Base-by-base conservation (phyloP, 2,888 invertebrate species). In the Buathra laborator region DNA sequence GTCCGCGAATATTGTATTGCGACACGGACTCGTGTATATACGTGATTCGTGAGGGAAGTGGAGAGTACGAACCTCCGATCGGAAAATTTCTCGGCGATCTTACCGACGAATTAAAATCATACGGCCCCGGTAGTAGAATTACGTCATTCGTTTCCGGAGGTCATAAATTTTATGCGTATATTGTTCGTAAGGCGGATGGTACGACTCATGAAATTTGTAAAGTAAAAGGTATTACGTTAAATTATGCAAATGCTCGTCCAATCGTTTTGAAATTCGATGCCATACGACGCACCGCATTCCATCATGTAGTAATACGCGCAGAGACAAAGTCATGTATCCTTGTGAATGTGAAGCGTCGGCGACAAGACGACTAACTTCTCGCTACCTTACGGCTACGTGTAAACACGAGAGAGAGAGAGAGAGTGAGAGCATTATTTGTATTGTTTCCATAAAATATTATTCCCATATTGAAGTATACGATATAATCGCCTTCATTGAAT, bases 21-120 rank as follows among this genome's bases (percentile, higher is more conserved):
- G 93, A 94, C 66, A 94, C 93, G 0, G 93, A 93, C 80, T 89
- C 89, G 2, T 88, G 93, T 0, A 90, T 93, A 46, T 93, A 88
- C 77, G 83, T 87, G 9, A 67, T 16, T 12, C 19, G n/a, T 10
- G 16, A 85, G 16, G 72, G 84, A 5, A 89, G 90, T 0, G 10
- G 74, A 3, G 62, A 32, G 12, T 62, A 62, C 29, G 62, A 62
- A 2, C 46, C 46, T 3, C 46, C 86, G 10, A 84, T 88, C 0
- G 92, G 92, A 19, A 87, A 90, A 71, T 91, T 85, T 76, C 74
- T 93, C 9, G 91, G 92, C 0, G 91, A 94, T 68, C 80, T 93
- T 85, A 93, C 92, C 1, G 89, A 93, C 84, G 93, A 93, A 81
- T 70, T 93, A 1, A 75, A 81, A 9, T 83, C 86, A 7, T 67